Percentiles rank a stretch among this genome's conserved stretches.
These are phyloP conservation scores for Diadophis punctatus DNA, from an alignment of 2,113 vertebrate genomes.

Conservation along the genomic window DNA sequence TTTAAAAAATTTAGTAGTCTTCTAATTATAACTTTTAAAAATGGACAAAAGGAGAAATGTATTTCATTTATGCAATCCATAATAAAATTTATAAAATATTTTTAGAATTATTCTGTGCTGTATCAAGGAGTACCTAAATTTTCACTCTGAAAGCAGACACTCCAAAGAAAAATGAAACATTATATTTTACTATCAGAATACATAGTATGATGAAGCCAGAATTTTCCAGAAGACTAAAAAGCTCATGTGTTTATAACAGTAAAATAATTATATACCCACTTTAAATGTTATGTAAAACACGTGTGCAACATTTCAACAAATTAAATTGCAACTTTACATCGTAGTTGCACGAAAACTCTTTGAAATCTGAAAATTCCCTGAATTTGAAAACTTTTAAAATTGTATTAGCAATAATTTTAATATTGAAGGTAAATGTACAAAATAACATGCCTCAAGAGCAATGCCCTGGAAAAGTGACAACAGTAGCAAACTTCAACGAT, in stretches of 20 bases:
- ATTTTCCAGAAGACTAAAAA: not conserved
- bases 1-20: not conserved
- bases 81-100: not conserved
- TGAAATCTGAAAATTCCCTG: not conserved
- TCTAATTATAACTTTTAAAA: not conserved
- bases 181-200: not conserved
- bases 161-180: not conserved
- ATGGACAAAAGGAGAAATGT: not conserved
- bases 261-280: not conserved
- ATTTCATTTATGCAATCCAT: not conserved
- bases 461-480: not conserved
- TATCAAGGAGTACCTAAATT: not conserved
- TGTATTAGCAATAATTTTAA: not conserved
- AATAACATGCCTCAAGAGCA: not conserved
- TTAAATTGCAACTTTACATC: not conserved
- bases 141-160: not conserved
- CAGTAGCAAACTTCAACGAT: not conserved
- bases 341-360: not conserved
- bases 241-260: not conserved
- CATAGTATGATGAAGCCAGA: not conserved
- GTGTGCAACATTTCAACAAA: not conserved
- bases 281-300: not conserved
- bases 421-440: not conserved
- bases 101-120: not conserved
- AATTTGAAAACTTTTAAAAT: not conserved